Evolutionary conservation across 2,797 vertebrate species (phyloP), one percentile per base, ranked within the genome.

Genomic region (Manis pentadactyla): DNA sequence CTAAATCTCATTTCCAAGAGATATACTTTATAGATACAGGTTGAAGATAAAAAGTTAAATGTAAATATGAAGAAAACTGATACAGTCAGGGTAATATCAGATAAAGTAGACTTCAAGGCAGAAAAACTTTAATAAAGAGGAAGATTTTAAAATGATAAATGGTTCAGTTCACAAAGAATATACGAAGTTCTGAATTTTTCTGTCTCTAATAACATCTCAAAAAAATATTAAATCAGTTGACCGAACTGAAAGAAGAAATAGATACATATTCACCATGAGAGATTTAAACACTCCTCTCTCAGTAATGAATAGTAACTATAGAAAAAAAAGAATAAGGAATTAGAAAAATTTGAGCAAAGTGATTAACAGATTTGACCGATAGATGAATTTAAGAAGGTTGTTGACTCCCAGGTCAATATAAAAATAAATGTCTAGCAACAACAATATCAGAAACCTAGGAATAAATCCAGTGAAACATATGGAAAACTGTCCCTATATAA

Each of bases 211-310:
- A 55, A 46, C 25, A 37, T 75, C 55, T 79, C 63, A 85, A 90
- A 85, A 63, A 39, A 18, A 19, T 46, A 46, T 27, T 84, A 53
- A 71, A 46, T 89, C 19, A 73, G 29, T 85, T 73, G 42, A 78
- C 42, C 42, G 39, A 71, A 75, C 59, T 89, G 59, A 91, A 77
- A 77, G 93, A 77, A 77, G 93, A 55, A 71, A n/a, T 61, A 77
- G 73, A 55, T 87, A 27, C n/a, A 37, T 1, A 55, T 19, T 66
- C 12, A 57, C 19, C 73, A 39, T 55, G 55, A 31, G 14, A 81
- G 10, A 86, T 91, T 85, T 64, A 91, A 92, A 37, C 11, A 59
- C 25, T 57, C 5, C 4, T 94, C 39, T 81, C 27, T 95, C 25
- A 68, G 42, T 68, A 92, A 69, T 37, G 49, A 19, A 37, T 49